Evolutionary conservation across 2,797 vertebrate genomes (phyloP), one percentile per base, ranked within the genome.

Genomic region (Acestrorhynchus altus): DNA sequence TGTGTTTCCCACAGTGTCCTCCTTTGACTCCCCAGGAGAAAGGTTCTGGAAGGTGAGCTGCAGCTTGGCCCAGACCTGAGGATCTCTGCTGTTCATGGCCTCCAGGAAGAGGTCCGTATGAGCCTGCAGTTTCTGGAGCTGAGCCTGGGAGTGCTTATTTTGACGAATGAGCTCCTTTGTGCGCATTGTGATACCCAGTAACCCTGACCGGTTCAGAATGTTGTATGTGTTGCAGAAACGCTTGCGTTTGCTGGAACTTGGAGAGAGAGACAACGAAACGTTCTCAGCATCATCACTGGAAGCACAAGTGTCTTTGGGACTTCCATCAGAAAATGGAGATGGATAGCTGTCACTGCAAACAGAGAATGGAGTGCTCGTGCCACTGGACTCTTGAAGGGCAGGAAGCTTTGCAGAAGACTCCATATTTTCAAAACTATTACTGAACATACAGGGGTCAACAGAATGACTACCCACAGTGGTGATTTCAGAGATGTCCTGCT

Each of bases 211-310:
- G 83, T 91, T 93, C 0, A 98, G 92, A 76, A 97, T 94, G 9
- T 96, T 95, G 4, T 97, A 94, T 0, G 96, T 98, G 42, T 98
- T 98, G 89, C 96, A 96, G 89, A 98, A 98, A 66, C 96, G 95
- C 63, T 95, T 93, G 61, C 86, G 90, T 80, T 94, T 96, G 87
- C 91, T 93, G 59, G 88, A 85, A 0, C 91, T 80, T 49, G 83
- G 24, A 2, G 81, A 85, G 16, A 86, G 71, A 64, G 28, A 22
- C 4, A 89, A 89, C 16, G 85, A 76, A 65, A 84, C 72, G 67
- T 82, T 70, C 24, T 90, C 85, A 10, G 18, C 70, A 7, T 77
- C 60, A 12, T 44, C 22, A 31, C 47, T 73, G 42, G n/a, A 64
- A 63, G 46, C 76, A 68, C 15, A 1, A 12, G 66, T 75, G 66